Base-by-base conservation (phyloP, 1,140 invertebrate genomes). In the Leucophenga varia region DNA sequence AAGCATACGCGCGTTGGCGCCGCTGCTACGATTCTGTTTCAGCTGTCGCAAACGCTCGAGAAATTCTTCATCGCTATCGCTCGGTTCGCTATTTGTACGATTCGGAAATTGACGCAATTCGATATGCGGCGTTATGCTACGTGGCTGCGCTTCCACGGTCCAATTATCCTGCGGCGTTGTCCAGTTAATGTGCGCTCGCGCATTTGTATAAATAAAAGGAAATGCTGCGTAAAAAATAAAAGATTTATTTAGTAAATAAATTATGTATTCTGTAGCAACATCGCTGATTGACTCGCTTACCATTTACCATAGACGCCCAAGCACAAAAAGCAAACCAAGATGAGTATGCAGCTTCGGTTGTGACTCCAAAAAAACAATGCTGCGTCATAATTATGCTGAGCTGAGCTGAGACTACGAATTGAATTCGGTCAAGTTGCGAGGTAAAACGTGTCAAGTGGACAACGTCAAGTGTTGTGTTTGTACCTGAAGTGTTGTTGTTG, bases 1-100 rank as follows among this genome's bases (percentile, higher is more conserved):
- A 14, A 91, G 59, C 58, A 89, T 81, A 12, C 86, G 78, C 0
- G 83, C 51, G 16, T 16, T 31, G 9, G 49, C 36, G 5, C 34
- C 47, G 81, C 54, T 82, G 81, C 57, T 82, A 2, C 47, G 52
- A 20, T 72, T 71, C 2, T 52, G 40, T 47, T 77, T 79, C 10
- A 81, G 52, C 1, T 70, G 65, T 1, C 74, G 60, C 68, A 82
- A 70, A 8, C 79, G 75, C 25, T 78, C 74, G 10, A 82, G 68
- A n/a, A 81, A 67, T 54, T 79, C 80, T 5, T 77, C 79, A 57
- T 82, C 80, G 43, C 76, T 63, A 8, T 31, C 61, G 1, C 45
- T 38, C 9, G 79, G 77, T 16, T 79, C 58, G 36, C 76, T 76
- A 49, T 81, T 80, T 6, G 72, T 79, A 47, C 77, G 76, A 54